Percentiles rank a stretch among this genome's conserved stretches.
phyloP scores from a whole-genome alignment of 1,140 invertebrate species.

The Andricus grossulariae region DNA sequence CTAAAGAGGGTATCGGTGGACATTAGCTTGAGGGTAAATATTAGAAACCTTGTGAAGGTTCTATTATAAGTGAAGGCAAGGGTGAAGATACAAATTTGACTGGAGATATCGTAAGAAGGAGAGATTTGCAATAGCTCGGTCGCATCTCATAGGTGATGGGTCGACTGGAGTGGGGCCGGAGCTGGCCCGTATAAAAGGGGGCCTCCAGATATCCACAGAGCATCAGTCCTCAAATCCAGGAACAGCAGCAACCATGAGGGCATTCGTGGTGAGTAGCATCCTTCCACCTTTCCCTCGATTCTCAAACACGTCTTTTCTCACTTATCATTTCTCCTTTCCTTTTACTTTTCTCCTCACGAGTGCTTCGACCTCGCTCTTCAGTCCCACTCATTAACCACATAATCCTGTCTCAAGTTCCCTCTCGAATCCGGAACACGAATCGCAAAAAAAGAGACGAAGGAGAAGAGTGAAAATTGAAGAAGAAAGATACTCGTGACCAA shows the following conservation, averaged over 20 bases:
- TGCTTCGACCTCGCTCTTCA: slow-evolving; percentile 16
- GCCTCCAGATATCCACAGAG: slow-evolving; percentile 69
- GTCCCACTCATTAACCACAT: neutral
- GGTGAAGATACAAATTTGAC: slow-evolving; percentile 50
- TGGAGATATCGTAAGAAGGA: slow-evolving; percentile 59
- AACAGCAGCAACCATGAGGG: slow-evolving; percentile 76
- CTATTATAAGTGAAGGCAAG: slow-evolving; percentile 34
- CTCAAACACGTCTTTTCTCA: slow-evolving; percentile 24
- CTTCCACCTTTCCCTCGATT: slow-evolving; percentile 54
- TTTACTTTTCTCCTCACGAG: slow-evolving; percentile 11
- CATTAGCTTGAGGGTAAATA: slow-evolving; percentile 37
- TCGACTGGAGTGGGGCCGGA: slow-evolving; percentile 68
- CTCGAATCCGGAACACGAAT: slow-evolving; percentile 12
- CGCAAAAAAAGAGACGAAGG: neutral
- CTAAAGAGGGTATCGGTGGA: neutral
- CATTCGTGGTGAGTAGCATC: slow-evolving; percentile 75
- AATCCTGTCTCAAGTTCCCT: neutral
- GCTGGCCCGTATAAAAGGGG: slow-evolving; percentile 71
- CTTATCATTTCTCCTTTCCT: slow-evolving; percentile 21
- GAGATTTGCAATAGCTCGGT: slow-evolving; percentile 69
- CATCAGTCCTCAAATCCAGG: slow-evolving; percentile 77
- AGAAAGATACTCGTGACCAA: slow-evolving; percentile 13
- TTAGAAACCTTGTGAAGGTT: slow-evolving; percentile 38
- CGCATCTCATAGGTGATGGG: slow-evolving; percentile 75
- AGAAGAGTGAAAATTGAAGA: neutral